Evolutionary conservation across 2,888 invertebrate genomes (phyloP), one percentile per base, ranked within the genome.

Genomic region (Venusia cambrica): DNA sequence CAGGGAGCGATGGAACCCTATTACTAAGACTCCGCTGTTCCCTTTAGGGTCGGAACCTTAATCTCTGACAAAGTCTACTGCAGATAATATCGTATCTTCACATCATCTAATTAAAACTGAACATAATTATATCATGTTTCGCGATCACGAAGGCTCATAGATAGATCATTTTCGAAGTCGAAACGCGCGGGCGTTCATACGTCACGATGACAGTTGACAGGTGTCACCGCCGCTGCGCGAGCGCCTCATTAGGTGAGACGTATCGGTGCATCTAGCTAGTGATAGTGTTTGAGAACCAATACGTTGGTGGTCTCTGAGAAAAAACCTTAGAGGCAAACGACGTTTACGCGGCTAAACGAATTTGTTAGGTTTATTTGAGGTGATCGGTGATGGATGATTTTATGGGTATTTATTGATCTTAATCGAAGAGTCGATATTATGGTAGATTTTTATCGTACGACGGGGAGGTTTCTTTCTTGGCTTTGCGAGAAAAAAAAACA

Each of bases 161-260:
- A n/a, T n/a, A n/a, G 73, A 76, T 75, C 73, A 72, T 74, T 61
- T 58, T 58, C 49, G 62, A 59, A 20, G 16, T 26, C 38, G 43
- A 42, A 35, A 60, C 67, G 68, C 71, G 68, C 80, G 76, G 80
- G 81, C 80, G 81, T 75, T 72, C 74, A 48, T 56, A 61, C 68
- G 71, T 80, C 79, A 75, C 41, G 45, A 32, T 69, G 78, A 80
- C 76, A 77, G 67, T 60, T 84, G 84, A 85, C 84, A 84, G 81
- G 79, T 85, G 84, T 84, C 85, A 81, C 70, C 60, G 51, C 53
- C n/a, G 71, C 62, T 67, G 70, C 67, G 73, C 73, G 66, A 60
- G 62, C 76, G 72, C 80, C 55, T 63, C 63, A 57, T 63, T 63
- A 63, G 58, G 31, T 41, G 44, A 64, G 68, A 79, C 78, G 78